Evolutionary conservation across 2,797 vertebrate genomes (phyloP), one percentile per base, ranked within the genome.

Genomic region (Sebastes taczanowskii): DNA sequence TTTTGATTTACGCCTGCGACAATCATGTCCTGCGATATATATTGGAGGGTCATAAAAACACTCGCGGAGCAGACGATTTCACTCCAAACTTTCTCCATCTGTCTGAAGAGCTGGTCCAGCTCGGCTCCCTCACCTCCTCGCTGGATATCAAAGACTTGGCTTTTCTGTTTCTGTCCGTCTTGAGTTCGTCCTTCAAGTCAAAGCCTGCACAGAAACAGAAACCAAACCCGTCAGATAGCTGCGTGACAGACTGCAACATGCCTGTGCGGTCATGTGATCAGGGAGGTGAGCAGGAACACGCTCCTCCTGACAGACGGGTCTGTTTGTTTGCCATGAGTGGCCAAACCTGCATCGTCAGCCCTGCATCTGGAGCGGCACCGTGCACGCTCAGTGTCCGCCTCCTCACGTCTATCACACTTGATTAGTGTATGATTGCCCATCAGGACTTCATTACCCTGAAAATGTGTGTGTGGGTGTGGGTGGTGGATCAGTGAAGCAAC

Each of bases 231-330:
- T 63, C 64, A 56, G 42, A 11, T 7, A 68, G 2, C 11, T 56
- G 76, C 18, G 62, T 82, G 81, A 73, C 77, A 78, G 66, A 72
- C 3, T 20, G 22, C 1, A 81, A 81, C 76, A 23, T 71, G 52
- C 76, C 76, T 74, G 62, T 25, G 6, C 5, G 83, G 4, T 73
- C 86, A 87, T 4, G 78, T 91, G 84, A 86, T 34, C 69, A 27
- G 42, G 23, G 35, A 80, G 64, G 65, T 80, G 63, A 87, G 81
- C 71, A 63, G 74, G n/a, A 85, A 84, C 84, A 78, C 52, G 82
- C 77, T 82, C 55, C 74, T 74, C 81, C 74, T 69, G 78, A 86
- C 60, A 32, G 78, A 83, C 77, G 64, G 90, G 87, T 80, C 27
- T 77, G 46, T 49, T 23, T 55, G 61, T 49, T 42, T 67, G 61